phyloP scores from a whole-genome alignment of 1,140 invertebrate genomes.

The Zaprionus inermis region DNA sequence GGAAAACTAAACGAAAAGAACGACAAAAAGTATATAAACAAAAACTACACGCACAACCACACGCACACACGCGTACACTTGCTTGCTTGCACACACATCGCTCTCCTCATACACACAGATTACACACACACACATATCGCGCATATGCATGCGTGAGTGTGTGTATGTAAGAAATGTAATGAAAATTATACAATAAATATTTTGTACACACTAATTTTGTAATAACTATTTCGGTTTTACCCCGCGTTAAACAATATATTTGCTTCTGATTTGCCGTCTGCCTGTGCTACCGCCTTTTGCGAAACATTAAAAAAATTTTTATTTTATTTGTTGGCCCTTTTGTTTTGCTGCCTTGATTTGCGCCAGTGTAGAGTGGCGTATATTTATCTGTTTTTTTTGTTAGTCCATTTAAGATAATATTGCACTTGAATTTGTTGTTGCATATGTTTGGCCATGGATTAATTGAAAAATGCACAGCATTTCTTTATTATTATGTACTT shows the following conservation, averaged over 20 bases:
- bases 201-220: conserved; percentile 56
- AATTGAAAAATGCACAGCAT: conserved; percentile 61
- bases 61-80: conserved; percentile 10
- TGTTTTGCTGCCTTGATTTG: conserved; percentile 44
- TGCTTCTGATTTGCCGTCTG: conserved; percentile 25
- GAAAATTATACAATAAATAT: conserved; percentile 77
- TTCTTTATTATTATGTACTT: conserved; percentile 60
- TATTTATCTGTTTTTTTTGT: conserved; percentile 39
- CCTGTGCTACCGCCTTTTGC: conserved; percentile 28
- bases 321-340: conserved; percentile 41
- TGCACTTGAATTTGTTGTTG: conserved; percentile 57
- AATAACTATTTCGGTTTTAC: conserved; percentile 22
- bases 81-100: conserved; percentile 17
- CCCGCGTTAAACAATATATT: conserved; percentile 13
- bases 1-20: conserved; percentile 32
- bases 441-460: conserved; percentile 39
- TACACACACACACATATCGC: conserved; percentile 21
- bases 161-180: conserved; percentile 34
- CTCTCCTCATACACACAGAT: conserved; percentile 8
- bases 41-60: conserved; percentile 53
- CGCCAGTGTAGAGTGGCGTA: conserved; percentile 23
- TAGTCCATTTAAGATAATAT: conserved; percentile 38
- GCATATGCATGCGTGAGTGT: conserved; percentile 12
- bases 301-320: conserved; percentile 17
- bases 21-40: conserved; percentile 55